Percentiles rank a stretch among this genome's conserved stretches.
phyloP scores from a whole-genome alignment of 1,140 invertebrate genomes.

The Drosophila saltans region DNA sequence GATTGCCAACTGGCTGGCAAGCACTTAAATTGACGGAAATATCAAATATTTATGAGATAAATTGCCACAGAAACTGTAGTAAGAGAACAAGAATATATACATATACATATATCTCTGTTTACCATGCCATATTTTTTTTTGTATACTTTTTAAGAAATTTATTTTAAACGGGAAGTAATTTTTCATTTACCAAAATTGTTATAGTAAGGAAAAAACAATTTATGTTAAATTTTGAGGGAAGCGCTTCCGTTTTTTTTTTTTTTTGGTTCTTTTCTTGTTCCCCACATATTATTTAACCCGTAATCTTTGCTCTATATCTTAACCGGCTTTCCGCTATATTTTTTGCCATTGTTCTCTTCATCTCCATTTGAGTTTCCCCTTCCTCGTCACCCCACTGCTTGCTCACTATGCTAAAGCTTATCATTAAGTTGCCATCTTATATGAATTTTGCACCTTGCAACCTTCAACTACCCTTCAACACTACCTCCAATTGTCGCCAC shows the following conservation, averaged over 20 bases:
- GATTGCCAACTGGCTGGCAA: conserved; percentile 15
- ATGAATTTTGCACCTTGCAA: conserved; percentile 26
- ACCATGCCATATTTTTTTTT: too few species aligned
- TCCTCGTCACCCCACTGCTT: not conserved
- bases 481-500: conserved; percentile 8
- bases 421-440: conserved; percentile 23
- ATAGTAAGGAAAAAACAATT: too few species aligned
- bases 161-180: too few species aligned
- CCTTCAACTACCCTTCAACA: conserved; percentile 51
- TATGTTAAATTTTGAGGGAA: too few species aligned
- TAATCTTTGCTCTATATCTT: too few species aligned
- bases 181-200: too few species aligned
- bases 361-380: not conserved
- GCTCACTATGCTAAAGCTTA: not conserved
- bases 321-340: not conserved
- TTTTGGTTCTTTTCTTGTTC: too few species aligned
- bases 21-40: conserved; percentile 40
- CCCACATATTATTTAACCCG: too few species aligned
- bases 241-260: too few species aligned
- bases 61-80: not conserved
- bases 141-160: too few species aligned
- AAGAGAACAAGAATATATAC: not conserved
- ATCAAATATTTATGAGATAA: conserved; percentile 32
- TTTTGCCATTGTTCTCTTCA: not conserved
- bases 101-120: not conserved